A percentile compares a stretch with the other conserved stretches of the same genome.
phyloP scores from a whole-genome alignment of 2,113 vertebrate species.

The Aphyosemion australe region DNA sequence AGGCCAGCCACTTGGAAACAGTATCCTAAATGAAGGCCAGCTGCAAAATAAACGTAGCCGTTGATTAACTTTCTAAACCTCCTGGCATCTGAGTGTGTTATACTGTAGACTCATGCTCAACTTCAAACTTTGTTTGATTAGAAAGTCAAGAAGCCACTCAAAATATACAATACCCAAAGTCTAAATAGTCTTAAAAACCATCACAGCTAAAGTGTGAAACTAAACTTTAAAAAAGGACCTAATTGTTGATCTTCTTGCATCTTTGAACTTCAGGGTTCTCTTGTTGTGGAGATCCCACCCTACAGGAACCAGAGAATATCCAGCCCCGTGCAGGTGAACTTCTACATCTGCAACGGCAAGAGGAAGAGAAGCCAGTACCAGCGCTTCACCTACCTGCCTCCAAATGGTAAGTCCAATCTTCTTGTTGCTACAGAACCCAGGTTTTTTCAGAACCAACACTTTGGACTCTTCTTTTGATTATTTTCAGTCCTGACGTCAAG shows the following conservation, averaged over 20 bases:
- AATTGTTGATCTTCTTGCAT: not conserved
- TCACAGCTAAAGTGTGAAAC: not conserved
- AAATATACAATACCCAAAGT: not conserved
- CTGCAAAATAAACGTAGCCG: conserved; percentile 51
- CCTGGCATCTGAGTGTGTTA: not conserved
- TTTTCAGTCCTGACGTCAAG: conserved; percentile 28
- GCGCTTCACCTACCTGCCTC: conserved; percentile 94
- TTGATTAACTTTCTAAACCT: conserved; percentile 36
- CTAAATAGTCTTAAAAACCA: not conserved
- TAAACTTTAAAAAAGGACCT: too few relatives aligned
- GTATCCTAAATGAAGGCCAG: conserved; percentile 35
- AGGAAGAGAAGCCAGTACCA: conserved; percentile 98
- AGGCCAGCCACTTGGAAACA: conserved; percentile 45
- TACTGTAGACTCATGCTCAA: conserved; percentile 13
- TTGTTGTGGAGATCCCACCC: conserved; percentile 93
- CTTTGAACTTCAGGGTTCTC: conserved; percentile 78
- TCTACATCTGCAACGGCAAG: conserved; percentile 98
- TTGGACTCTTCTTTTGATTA: conserved; percentile 20
- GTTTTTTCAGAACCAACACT: conserved; percentile 19
- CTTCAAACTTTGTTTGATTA: conserved; percentile 3
- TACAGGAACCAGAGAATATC: conserved; percentile 95
- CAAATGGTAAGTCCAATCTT: conserved; percentile 83
- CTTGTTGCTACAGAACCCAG: conserved; percentile 18
- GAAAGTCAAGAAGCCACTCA: not conserved
- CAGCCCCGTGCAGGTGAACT: conserved; percentile 92